Percentiles rank a stretch among this genome's conserved stretches.
These are phyloP conservation scores for Pollenia griseotomentosa DNA, from an alignment of 2,888 invertebrate species.

Conservation along the genomic window DNA sequence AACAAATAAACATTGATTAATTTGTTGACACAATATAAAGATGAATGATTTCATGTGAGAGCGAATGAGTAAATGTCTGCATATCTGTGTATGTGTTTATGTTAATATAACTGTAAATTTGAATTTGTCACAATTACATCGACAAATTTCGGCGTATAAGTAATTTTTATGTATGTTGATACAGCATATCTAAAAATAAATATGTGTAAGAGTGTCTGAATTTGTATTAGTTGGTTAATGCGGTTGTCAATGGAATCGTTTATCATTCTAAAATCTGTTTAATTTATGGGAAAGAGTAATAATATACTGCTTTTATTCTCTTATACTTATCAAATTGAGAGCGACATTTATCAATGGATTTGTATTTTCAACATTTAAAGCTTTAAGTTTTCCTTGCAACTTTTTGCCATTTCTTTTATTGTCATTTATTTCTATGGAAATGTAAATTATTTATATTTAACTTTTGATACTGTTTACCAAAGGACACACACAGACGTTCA, in stretches of 20 bases:
- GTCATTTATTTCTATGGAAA: conserved; percentile 2
- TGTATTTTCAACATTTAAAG: conserved; percentile 31
- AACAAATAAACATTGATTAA: conserved; percentile 83
- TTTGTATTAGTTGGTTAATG: conserved; percentile 42
- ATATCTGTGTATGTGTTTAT: not conserved
- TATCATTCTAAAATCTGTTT: conserved; percentile 45
- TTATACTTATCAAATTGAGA: not conserved
- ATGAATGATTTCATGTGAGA: conserved; percentile 67
- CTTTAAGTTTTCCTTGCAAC: conserved; percentile 11
- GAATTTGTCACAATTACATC: conserved; percentile 32
- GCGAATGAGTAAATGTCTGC: not conserved
- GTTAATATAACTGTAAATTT: conserved; percentile 11
- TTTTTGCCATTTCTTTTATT: not conserved
- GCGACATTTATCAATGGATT: conserved; percentile 35
- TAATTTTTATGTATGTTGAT: not conserved
- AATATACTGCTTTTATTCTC: too few species aligned
- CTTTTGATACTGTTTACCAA: conserved; percentile 9
- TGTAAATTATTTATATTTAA: not conserved
- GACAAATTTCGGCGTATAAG: not conserved
- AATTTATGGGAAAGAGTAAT: not conserved
- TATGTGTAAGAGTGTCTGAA: not conserved
- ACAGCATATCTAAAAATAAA: not conserved
- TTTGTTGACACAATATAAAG: conserved; percentile 79
- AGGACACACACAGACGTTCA: not conserved
- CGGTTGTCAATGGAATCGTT: conserved; percentile 62